Evolutionary conservation across 2,113 vertebrate species (phyloP).

Genomic region (Rhinichthys klamathensis): DNA sequence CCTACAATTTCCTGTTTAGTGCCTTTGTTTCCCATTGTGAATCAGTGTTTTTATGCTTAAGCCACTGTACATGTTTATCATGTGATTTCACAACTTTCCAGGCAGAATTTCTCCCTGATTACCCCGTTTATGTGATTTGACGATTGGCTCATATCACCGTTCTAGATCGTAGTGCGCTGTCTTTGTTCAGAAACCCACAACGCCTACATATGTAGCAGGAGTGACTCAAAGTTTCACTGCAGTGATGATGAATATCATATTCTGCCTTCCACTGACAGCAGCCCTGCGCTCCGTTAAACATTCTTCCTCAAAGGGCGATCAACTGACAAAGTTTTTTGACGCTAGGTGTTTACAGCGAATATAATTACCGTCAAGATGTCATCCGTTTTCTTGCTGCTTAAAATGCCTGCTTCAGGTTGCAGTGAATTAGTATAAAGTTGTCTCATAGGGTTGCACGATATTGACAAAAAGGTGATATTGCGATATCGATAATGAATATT

Average conservation of each 20-base stretch:
- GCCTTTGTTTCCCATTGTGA: background rate
- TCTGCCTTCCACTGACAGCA: background rate
- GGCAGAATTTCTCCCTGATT: background rate
- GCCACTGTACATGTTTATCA: background rate
- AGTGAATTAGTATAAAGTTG: background rate
- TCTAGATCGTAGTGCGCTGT: background rate
- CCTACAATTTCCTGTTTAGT: background rate
- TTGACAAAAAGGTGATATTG: too few species aligned
- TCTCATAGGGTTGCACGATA: too few species aligned
- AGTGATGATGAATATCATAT: constrained; percentile 4
- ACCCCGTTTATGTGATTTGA: background rate
- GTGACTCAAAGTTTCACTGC: background rate
- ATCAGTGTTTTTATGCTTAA: background rate
- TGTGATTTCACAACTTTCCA: background rate
- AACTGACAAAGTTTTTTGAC: background rate
- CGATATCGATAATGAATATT: too few species aligned
- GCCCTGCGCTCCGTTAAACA: background rate
- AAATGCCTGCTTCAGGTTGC: background rate
- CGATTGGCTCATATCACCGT: background rate
- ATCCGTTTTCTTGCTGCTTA: background rate
- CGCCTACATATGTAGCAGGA: too few species aligned
- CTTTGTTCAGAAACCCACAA: background rate
- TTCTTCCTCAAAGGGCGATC: background rate
- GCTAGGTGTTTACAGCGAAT: background rate
- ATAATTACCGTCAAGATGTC: background rate